Evolutionary conservation across 2,888 invertebrate genomes (phyloP), one percentile per base, ranked within the genome.

Genomic region (Orchestes rusci): DNA sequence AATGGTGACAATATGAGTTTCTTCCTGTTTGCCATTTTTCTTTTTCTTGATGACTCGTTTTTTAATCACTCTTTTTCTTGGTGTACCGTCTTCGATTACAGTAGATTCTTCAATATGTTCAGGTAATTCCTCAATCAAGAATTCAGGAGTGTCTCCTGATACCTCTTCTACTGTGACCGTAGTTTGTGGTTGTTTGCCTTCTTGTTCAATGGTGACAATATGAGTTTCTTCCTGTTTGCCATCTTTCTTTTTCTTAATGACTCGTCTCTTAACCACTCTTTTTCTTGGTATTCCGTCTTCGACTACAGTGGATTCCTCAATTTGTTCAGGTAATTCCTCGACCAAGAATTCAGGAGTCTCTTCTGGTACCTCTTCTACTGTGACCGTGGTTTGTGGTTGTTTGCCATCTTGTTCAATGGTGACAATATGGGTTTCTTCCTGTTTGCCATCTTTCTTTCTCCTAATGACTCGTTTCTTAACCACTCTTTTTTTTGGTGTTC

Each of bases 221-320:
- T 23, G 7, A 7, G 71, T 65, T 54, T 45, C 62, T 55, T 73
- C 70, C 32, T 68, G 61, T 53, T 63, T 67, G 32, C 60, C 55
- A 42, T 64, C 70, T 48, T 54, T 67, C 2, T 64, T 65, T 51
- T 69, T 71, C 41, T 64, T 70, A 30, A 71, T 66, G 2, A 66
- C 58, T 17, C 70, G 61, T 32, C 66, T 70, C 39, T 66, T 70
- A 3, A 64, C 61, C 19, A 63, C 62, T 30, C 52, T 56, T 43
- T 54, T 58, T 42, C 45, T 58, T 27, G 58, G 52, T 28, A 39
- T 42, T 12, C 53, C 55, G 4, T 55, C 35, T n/a, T 54, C 52
- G 16, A 53, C 43, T 4, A 63, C 49, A 45, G 59, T 56, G 34
- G 56, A 56, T 18, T 61, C 50, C 16, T 51, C 66, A 3, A 60